Evolutionary conservation across 2,888 invertebrate species (phyloP).

Genomic region (Nineta flava): DNA sequence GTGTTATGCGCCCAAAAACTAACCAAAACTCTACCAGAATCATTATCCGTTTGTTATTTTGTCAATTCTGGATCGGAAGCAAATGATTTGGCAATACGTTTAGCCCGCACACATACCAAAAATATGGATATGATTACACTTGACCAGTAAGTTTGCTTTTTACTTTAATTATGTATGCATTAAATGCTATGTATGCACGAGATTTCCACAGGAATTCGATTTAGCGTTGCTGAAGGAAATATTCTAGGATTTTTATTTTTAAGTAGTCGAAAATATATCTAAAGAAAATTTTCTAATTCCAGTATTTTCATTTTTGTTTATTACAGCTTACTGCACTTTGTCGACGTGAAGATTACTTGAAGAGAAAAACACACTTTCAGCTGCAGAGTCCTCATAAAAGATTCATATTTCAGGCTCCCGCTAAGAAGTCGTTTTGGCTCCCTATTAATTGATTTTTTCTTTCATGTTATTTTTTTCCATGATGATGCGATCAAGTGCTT

Average conservation of each 20-base stretch:
- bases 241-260: neutral
- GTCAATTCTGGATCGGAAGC: slow-evolving; percentile 99
- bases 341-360: neutral
- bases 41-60: slow-evolving; percentile 82
- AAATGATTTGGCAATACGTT: slow-evolving; percentile 86
- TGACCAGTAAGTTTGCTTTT: slow-evolving; percentile 72
- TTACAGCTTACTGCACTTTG: neutral
- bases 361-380: no score
- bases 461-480: neutral
- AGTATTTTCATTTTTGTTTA: neutral
- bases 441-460: neutral
- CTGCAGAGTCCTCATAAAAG: no score
- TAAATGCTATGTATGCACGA: neutral
- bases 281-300: neutral
- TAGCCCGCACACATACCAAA: slow-evolving; percentile 80
- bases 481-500: neutral
- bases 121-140: slow-evolving; percentile 80
- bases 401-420: no score
- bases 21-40: slow-evolving; percentile 66
- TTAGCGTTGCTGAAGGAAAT: neutral
- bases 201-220: neutral
- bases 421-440: neutral
- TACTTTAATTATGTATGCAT: neutral
- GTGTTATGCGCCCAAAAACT: slow-evolving; percentile 79
- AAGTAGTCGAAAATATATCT: neutral